Conservation (phyloP, 2,797 vertebrate species). For the Coilia nasus region DNA sequence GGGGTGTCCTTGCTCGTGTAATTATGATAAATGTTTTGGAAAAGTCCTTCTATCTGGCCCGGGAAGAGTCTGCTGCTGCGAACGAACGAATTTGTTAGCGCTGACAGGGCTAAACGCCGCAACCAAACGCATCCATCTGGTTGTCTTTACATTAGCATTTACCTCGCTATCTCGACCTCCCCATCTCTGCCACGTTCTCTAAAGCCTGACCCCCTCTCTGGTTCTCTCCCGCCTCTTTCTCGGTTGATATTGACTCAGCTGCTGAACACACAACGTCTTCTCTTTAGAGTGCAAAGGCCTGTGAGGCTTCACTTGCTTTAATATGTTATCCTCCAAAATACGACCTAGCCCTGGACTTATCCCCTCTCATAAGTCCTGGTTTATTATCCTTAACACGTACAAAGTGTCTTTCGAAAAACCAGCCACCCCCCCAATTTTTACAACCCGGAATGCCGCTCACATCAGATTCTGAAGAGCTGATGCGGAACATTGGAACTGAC, state of each 20-base stretch:
- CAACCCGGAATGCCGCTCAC: background rate
- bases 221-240: constrained; percentile 51
- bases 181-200: constrained; percentile 11
- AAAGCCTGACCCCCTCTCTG: constrained; percentile 28
- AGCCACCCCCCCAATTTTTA: background rate
- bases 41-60: constrained; percentile 8
- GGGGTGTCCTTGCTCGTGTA: constrained; percentile 13
- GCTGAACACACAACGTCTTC: constrained; percentile 50
- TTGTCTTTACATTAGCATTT: constrained; percentile 53
- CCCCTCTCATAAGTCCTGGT: constrained; percentile 41
- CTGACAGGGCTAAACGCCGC: constrained; percentile 20
- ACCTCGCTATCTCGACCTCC: constrained; percentile 48
- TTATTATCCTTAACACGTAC: constrained; percentile 65
- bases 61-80: background rate
- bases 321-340: constrained; percentile 52
- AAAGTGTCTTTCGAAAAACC: constrained; percentile 43
- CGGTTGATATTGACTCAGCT: constrained; percentile 75
- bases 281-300: constrained; percentile 43
- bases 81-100: background rate
- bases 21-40: constrained; percentile 26
- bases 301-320: constrained; percentile 49
- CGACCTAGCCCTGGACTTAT: constrained; percentile 44
- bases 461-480: background rate
- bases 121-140: constrained; percentile 28
- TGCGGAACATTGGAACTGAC: constrained; percentile 27